Conservation (phyloP, 2,888 invertebrate genomes). For the Sialis fuliginosa region DNA sequence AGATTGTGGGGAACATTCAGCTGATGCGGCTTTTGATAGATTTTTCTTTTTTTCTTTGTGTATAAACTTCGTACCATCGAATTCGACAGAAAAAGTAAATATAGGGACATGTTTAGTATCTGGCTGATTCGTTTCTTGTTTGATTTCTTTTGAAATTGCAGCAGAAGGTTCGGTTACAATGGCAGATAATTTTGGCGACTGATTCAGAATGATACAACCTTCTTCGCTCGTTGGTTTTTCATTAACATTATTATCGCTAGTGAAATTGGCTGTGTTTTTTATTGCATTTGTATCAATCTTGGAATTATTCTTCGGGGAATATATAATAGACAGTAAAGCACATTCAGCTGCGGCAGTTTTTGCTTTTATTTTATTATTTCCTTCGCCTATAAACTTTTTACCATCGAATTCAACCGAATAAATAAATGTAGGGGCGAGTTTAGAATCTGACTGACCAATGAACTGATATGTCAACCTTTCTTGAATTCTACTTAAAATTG, state of each 20-base stretch:
- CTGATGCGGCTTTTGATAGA: too few species aligned
- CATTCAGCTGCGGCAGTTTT: slow-evolving; percentile 35
- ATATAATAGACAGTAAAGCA: slow-evolving; percentile 36
- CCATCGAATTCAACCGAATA: slow-evolving; percentile 56
- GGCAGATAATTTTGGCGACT: too few species aligned
- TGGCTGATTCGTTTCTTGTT: too few species aligned
- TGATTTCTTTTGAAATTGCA: too few species aligned
- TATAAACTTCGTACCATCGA: too few species aligned
- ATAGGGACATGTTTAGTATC: too few species aligned
- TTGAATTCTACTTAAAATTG: slow-evolving; percentile 69
- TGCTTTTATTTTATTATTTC: slow-evolving; percentile 37
- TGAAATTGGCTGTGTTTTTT: slow-evolving; percentile 26
- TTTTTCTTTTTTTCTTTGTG: too few species aligned
- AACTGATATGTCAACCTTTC: slow-evolving; percentile 61
- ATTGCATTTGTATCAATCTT: slow-evolving; percentile 17
- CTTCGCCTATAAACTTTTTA: slow-evolving; percentile 33
- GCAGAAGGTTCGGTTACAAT: too few species aligned
- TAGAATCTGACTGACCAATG: slow-evolving; percentile 64
- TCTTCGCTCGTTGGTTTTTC: slow-evolving; percentile 13
- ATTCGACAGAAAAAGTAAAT: too few species aligned
- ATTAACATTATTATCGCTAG: slow-evolving; percentile 29
- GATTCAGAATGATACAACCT: too few species aligned
- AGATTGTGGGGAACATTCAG: too few species aligned
- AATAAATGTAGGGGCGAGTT: slow-evolving; percentile 75
- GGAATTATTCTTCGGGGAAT: slow-evolving; percentile 15